Evolutionary conservation across 2,888 invertebrate species (phyloP).

Genomic region (Rhogogaster chlorosoma): DNA sequence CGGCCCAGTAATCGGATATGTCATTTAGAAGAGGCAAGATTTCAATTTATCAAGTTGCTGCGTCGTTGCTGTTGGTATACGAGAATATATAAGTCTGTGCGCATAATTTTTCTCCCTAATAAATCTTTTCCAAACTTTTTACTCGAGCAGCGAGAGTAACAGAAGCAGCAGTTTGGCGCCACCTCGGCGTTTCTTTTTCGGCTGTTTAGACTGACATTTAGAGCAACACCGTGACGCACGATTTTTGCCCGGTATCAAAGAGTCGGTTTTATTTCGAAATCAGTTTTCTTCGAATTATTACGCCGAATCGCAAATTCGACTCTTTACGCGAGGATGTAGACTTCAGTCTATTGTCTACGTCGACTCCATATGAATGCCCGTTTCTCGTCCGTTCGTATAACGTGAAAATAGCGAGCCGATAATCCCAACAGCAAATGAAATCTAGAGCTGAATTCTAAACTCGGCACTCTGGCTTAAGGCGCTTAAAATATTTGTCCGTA

Average conservation of each 20-base stretch:
- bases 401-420: background rate
- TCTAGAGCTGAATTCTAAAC: constrained; percentile 37
- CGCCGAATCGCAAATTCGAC: background rate
- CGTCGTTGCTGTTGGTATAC: background rate
- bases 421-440: constrained; percentile 17
- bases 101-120: background rate
- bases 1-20: background rate
- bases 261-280: background rate
- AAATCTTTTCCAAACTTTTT: constrained; percentile 6
- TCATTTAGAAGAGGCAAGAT: background rate
- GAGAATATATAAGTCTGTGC: background rate
- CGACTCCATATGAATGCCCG: background rate
- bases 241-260: background rate
- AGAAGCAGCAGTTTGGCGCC: constrained; percentile 10
- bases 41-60: constrained; percentile 24
- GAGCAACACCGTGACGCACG: background rate
- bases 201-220: background rate
- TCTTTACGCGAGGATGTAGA: background rate
- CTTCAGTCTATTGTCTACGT: background rate
- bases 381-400: background rate
- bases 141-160: background rate
- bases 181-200: background rate
- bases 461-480: background rate
- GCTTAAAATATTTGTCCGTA: constrained; percentile 48
- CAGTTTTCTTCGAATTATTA: background rate